Percentiles rank a stretch among this genome's conserved stretches.
Evolutionary conservation across 2,888 invertebrate genomes (phyloP).

Genomic region (Athalia cordata): DNA sequence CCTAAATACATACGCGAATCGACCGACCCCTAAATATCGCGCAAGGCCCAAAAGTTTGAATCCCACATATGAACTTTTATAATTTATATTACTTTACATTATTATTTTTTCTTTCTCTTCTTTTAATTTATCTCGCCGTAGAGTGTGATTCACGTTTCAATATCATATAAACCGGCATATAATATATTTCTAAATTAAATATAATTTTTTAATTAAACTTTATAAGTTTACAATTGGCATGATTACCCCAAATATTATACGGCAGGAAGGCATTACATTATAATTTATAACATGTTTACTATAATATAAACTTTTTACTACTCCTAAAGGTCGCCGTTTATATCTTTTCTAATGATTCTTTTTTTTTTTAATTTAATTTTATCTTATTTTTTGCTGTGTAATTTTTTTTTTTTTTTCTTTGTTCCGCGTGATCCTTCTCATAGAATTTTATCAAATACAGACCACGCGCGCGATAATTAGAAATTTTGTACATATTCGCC

Average conservation of each 20-base stretch:
- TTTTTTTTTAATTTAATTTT: slow-evolving; percentile 39
- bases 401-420: slow-evolving; percentile 43
- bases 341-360: slow-evolving; percentile 8
- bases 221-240: slow-evolving; percentile 75
- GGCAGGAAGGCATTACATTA: slow-evolving; percentile 81
- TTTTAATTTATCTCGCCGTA: too few species aligned
- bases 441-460: slow-evolving; percentile 14
- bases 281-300: slow-evolving; percentile 72
- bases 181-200: too few species aligned
- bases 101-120: too few species aligned
- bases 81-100: slow-evolving; percentile 12
- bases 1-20: background rate
- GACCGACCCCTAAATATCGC: slow-evolving; percentile 15
- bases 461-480: slow-evolving; percentile 49
- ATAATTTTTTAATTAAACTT: too few species aligned
- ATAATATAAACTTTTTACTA: slow-evolving; percentile 21
- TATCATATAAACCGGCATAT: too few species aligned
- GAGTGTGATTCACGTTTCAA: too few species aligned
- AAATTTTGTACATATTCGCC: slow-evolving; percentile 60
- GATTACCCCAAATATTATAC: slow-evolving; percentile 75
- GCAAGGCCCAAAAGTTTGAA: slow-evolving; percentile 3
- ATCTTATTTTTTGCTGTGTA: slow-evolving; percentile 42
- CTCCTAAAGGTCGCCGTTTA: too few species aligned
- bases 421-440: slow-evolving; percentile 37
- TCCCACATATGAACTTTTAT: slow-evolving; percentile 21